Evolutionary conservation across 53 echinoderm and acorn worm genomes (phyloP), one percentile per base, ranked within the genome.

Genomic region (Holothuria scabra): DNA sequence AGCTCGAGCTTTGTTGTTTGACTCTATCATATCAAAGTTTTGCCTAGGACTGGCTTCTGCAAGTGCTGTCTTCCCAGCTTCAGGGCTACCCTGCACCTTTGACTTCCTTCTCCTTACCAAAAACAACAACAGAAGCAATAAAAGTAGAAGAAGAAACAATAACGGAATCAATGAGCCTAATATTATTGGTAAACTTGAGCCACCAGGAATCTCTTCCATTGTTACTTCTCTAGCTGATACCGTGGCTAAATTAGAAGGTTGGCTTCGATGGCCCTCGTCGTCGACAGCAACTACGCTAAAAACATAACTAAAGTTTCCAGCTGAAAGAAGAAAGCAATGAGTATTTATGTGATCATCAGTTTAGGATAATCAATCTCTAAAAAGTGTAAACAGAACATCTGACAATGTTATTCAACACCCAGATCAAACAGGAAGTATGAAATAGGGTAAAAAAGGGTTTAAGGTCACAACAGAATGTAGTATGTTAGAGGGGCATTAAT

Each of bases 271-370:
- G 0, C 57, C 90, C 12, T 67, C 88, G 66, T 93, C 90, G 33
- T 93, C 93, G 41, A 90, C 76, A 16, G 93, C 90, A 71, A 90
- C 76, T 44, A 93, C 85, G 24, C 82, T 65, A 68, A 93, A 93
- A 20, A 72, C 56, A 56, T 90, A 90, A 38, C 85, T 90, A 35
- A 90, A 90, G 1, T 70, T 34, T 21, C 93, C 93, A 81, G 76
- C 44, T 67, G 34, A 18, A 38, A 28, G 31, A 29, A 37, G 7
- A 41, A 5, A 41, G 41, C 10, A 6, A 41, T 31, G 2, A 1
- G 10, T 6, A 41, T 41, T 41, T 3, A n/a, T n/a, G n/a, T n/a
- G n/a, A n/a, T n/a, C n/a, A n/a, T n/a, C n/a, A n/a, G n/a, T n/a
- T n/a, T n/a, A n/a, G n/a, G n/a, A n/a, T n/a, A 2, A 41, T 41